phyloP scores from a whole-genome alignment of 2,113 vertebrate genomes.

The Clarias magur region DNA sequence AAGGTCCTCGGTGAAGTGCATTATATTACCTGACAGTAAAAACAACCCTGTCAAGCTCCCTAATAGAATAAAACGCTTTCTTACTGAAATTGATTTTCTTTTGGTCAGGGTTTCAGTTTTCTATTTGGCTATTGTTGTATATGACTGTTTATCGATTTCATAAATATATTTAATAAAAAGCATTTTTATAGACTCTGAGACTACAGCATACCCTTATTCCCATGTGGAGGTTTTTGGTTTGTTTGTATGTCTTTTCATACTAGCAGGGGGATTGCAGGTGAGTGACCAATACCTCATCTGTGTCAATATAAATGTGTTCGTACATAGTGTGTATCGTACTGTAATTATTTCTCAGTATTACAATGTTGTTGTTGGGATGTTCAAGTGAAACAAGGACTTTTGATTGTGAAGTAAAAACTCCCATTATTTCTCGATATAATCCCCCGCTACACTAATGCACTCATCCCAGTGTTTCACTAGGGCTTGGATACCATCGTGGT shows the following conservation, averaged over 20 bases:
- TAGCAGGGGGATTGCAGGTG: too few species aligned
- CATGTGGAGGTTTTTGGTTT: too few species aligned
- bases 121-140: slow-evolving; percentile 54
- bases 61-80: slow-evolving; percentile 35
- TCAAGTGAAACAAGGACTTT: too few species aligned
- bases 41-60: slow-evolving; percentile 26
- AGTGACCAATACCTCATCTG: neutral
- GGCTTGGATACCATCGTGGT: too few species aligned
- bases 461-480: too few species aligned
- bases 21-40: slow-evolving; percentile 37
- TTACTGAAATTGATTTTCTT: slow-evolving; percentile 48
- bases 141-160: slow-evolving; percentile 56
- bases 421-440: too few species aligned
- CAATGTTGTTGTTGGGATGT: neutral
- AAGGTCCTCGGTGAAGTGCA: slow-evolving; percentile 41
- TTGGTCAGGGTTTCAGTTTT: slow-evolving; percentile 45
- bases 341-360: neutral
- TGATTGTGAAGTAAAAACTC: too few species aligned
- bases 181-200: slow-evolving; percentile 48
- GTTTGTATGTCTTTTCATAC: neutral
- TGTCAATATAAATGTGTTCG: neutral
- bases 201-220: slow-evolving; percentile 25
- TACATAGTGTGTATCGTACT: neutral
- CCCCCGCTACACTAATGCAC: too few species aligned
- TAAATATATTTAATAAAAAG: slow-evolving; percentile 60